Evolutionary conservation across 2,797 vertebrate species (phyloP), one percentile per base, ranked within the genome.

Genomic region (Parauchenoglanis ngamensis): DNA sequence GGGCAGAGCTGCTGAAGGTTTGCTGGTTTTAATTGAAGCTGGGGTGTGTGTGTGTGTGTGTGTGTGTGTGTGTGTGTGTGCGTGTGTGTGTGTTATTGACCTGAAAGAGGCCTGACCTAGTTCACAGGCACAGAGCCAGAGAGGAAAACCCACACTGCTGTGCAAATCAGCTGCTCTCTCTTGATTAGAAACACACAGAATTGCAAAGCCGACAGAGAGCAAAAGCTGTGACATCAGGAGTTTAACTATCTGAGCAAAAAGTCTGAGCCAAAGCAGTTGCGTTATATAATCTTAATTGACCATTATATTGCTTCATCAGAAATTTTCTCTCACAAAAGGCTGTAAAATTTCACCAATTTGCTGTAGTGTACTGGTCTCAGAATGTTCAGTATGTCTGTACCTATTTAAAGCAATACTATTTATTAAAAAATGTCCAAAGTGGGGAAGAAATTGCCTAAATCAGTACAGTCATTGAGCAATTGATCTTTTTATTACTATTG

Each of bases 31-130:
- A 73, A 75, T 35, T 73, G n/a, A 59, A 49, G 63, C 73, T 59
- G 59, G 40, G 31, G 40, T 40, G 40, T 40, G 40, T 40, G 40
- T 40, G 78, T 73, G 54, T 82, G 77, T 82, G 35, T 40, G 40
- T 40, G 40, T 83, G 56, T 73, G 54, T 81, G 78, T 83, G 44
- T 87, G 86, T 54, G 70, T 68, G 86, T 84, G 81, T 68, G 86
- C 56, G 86, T 59, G 35, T 80, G 73, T 86, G 65, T 84, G 73
- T 54, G 46, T 65, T 75, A 82, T 85, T 85, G 78, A 87, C 82
- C 81, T 78, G 23, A 85, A 79, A 81, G 77, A 28, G 67, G 67
- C 49, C 68, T 88, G 87, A 85, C 87, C 87, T 57, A 88, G 57
- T 88, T 88, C 40, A 56, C 77, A 75, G 82, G 17, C 75, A 59